Percentiles rank a stretch among this genome's conserved stretches.
phyloP scores from a whole-genome alignment of 64 coral and sea anemone species.

The Montipora efflorescens region DNA sequence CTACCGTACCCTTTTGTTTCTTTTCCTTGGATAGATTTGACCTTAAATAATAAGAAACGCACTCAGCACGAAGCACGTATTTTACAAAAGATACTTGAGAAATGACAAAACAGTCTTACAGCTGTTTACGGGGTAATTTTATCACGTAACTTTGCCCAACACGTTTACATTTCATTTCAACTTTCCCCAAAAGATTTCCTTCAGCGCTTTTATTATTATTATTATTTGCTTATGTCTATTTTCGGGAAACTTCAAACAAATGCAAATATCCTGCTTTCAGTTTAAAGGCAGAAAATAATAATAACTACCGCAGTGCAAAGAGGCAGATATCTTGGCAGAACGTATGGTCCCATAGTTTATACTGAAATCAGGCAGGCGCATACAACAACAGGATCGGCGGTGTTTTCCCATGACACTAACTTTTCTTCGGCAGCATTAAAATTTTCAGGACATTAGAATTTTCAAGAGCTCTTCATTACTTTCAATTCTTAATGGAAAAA shows the following conservation, averaged over 20 bases:
- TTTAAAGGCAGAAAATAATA: neutral
- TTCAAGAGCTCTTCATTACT: too few species aligned
- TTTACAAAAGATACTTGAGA: neutral
- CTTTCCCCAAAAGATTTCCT: too few species aligned
- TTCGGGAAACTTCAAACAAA: conserved; percentile 8
- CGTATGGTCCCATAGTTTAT: too few species aligned
- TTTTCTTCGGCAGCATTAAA: too few species aligned
- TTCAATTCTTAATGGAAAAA: too few species aligned
- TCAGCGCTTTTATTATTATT: neutral
- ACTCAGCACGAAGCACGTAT: neutral
- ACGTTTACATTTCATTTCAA: neutral
- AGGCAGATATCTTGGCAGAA: too few species aligned
- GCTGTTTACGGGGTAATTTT: neutral
- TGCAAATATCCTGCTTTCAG: neutral
- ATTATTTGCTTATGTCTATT: neutral
- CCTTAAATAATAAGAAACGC: neutral
- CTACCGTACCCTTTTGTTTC: neutral
- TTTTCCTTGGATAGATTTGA: neutral
- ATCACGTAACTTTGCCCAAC: neutral
- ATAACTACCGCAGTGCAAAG: too few species aligned
- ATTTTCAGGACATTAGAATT: too few species aligned
- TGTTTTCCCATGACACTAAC: too few species aligned
- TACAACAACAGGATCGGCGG: too few species aligned
- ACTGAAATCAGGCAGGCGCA: too few species aligned
- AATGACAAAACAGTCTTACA: neutral